These are phyloP conservation scores for Donacobius atricapilla DNA, from an alignment of 2,113 vertebrate species.

Conservation along the genomic window DNA sequence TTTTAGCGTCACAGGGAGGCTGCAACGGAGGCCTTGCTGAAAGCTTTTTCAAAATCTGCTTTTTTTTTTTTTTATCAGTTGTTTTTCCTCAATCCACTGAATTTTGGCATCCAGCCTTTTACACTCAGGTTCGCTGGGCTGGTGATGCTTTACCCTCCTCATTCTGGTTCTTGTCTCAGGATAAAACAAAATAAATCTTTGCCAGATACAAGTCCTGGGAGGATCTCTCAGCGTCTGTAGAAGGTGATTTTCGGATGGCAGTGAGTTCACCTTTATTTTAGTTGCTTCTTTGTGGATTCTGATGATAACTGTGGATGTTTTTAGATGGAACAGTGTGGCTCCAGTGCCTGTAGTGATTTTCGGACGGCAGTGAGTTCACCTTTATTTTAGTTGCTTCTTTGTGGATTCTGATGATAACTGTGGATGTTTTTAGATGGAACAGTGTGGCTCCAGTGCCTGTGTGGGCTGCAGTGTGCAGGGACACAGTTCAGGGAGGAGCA, in stretches of 20 bases:
- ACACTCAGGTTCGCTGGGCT: neutral
- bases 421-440: neutral
- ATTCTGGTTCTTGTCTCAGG: neutral
- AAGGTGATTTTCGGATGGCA: neutral
- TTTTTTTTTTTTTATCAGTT: neutral
- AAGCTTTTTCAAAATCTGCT: neutral
- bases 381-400: neutral
- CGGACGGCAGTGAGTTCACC: neutral
- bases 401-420: neutral
- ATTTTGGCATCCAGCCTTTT: neutral
- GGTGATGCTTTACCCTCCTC: neutral
- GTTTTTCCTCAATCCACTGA: neutral
- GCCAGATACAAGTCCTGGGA: neutral
- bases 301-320: neutral
- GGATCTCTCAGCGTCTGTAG: neutral
- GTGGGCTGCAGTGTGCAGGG: neutral
- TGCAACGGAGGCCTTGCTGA: neutral
- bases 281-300: neutral
- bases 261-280: neutral
- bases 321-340: rapidly evolving
- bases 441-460: rapidly evolving
- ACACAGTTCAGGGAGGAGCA: neutral
- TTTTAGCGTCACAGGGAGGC: neutral
- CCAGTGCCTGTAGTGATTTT: neutral
- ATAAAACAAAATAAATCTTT: neutral